phyloP scores from a whole-genome alignment of 2,797 vertebrate genomes.

The Acridotheres tristis region DNA sequence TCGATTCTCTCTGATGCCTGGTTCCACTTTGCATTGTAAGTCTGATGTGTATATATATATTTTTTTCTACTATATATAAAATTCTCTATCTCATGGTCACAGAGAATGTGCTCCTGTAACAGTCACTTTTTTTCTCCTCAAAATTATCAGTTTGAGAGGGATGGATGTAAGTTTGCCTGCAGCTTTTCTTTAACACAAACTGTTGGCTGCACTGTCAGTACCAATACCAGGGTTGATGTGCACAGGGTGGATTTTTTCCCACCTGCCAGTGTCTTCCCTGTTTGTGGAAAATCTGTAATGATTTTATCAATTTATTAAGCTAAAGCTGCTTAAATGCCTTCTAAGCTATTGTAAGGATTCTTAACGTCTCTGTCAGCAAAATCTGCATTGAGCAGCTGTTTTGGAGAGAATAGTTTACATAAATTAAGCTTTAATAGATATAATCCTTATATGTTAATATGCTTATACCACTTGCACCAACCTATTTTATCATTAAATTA shows the following conservation, averaged over 20 bases:
- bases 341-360: background rate
- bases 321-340: background rate
- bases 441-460: background rate
- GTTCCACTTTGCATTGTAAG: conserved; percentile 85
- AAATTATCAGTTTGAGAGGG: background rate
- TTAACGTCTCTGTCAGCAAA: background rate
- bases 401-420: background rate
- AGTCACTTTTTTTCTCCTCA: background rate
- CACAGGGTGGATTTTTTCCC: background rate
- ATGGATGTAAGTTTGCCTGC: background rate
- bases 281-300: background rate
- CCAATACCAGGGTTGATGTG: background rate
- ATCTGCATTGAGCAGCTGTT: background rate
- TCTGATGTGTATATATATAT: background rate
- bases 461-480: background rate
- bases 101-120: background rate
- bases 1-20: conserved; percentile 81
- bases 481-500: background rate
- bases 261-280: background rate
- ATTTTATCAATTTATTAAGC: background rate
- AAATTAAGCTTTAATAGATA: background rate
- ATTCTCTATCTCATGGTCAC: background rate
- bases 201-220: background rate
- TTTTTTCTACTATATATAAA: background rate
- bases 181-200: background rate